These are phyloP conservation scores for Ianthella basta DNA, from an alignment of 37 sponge, comb jelly and placozoan genomes.

Conservation along the genomic window DNA sequence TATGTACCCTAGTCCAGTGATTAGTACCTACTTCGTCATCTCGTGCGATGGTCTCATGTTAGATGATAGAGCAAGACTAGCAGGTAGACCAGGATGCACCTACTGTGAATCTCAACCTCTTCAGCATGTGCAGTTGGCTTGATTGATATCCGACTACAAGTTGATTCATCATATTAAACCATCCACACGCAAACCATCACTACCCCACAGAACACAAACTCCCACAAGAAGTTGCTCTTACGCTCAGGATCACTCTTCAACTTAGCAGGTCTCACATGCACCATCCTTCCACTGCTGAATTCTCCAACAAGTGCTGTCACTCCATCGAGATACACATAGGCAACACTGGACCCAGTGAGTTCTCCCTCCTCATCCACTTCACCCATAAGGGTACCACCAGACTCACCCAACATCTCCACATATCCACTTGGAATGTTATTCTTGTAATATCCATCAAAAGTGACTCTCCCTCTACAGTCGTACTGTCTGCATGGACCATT, in stretches of 20 bases:
- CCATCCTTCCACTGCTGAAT: conserved; percentile 51
- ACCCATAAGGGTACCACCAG: conserved; percentile 52
- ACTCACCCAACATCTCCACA: conserved; percentile 52
- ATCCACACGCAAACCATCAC: neutral
- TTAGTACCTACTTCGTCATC: no score
- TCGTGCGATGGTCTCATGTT: no score
- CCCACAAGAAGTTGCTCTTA: neutral
- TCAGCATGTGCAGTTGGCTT: no score
- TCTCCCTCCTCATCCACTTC: conserved; percentile 47
- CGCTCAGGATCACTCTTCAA: neutral
- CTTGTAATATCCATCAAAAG: conserved; percentile 44
- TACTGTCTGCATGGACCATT: conserved; percentile 57
- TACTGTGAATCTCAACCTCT: no score
- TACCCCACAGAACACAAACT: neutral
- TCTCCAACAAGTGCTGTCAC: conserved; percentile 48
- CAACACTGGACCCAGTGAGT: conserved; percentile 51
- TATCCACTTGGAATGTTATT: conserved; percentile 38
- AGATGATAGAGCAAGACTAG: no score
- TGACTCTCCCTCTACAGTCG: conserved; percentile 26
- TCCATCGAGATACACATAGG: conserved; percentile 71
- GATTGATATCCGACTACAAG: conserved; percentile 9
- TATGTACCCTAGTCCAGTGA: no score
- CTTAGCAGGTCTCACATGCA: conserved; percentile 32
- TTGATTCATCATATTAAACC: conserved; percentile 54
- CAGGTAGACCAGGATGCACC: no score